Conservation (phyloP, 2,113 vertebrate species). For the Protomyctophum bolini region DNA sequence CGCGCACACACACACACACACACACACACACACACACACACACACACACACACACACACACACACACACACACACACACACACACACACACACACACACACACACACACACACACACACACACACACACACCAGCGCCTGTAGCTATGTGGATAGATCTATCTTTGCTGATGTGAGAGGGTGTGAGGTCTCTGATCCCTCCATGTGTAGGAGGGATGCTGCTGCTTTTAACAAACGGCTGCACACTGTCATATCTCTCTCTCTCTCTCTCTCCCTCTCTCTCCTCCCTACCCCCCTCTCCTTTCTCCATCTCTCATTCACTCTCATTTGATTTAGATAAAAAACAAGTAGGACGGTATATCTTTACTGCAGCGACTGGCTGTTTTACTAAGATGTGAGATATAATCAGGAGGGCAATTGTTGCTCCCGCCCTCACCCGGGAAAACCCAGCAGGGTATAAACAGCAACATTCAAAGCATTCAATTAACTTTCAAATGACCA, state of each 20-base stretch:
- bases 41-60: background rate
- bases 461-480: too few species aligned
- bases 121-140: slow-evolving; percentile 17
- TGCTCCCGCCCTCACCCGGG: slow-evolving; percentile 10
- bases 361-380: slow-evolving; percentile 42
- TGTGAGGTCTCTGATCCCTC: slow-evolving; percentile 43
- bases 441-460: too few species aligned
- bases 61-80: slow-evolving; percentile 27
- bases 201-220: slow-evolving; percentile 53
- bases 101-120: slow-evolving; percentile 15
- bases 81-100: slow-evolving; percentile 10
- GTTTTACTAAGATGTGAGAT: slow-evolving; percentile 8
- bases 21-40: slow-evolving; percentile 24
- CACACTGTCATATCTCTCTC: slow-evolving; percentile 47
- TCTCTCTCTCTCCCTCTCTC: slow-evolving; percentile 7
- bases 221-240: slow-evolving; percentile 51
- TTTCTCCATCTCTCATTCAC: background rate
- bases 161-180: slow-evolving; percentile 3
- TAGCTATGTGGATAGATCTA: slow-evolving; percentile 40
- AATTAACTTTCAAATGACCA: too few species aligned
- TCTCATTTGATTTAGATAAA: background rate
- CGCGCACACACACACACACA: background rate
- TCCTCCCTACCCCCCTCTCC: background rate
- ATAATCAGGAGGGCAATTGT: slow-evolving; percentile 18
- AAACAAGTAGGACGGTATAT: slow-evolving; percentile 1